Evolutionary conservation across 2,113 vertebrate species (phyloP), one percentile per base, ranked within the genome.

Genomic region (Thamnophis sirtalis): DNA sequence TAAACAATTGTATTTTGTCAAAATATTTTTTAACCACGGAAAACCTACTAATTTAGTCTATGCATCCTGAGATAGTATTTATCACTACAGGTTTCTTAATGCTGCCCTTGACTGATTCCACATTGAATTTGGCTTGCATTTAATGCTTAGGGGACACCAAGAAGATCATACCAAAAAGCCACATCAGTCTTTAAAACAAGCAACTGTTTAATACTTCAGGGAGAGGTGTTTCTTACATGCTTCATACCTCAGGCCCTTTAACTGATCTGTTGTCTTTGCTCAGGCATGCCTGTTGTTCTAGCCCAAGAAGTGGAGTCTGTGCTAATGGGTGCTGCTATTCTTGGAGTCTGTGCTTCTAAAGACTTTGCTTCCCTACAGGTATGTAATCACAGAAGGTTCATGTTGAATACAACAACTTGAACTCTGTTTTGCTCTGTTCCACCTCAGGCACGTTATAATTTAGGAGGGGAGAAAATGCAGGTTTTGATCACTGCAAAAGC

Each of bases 231-330:
- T 88, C 85, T 3, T 88, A 88, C 85, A 56, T 49, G 19, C 51
- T 28, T 3, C 22, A 15, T 89, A 22, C 38, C 94, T 0, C 85
- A 58, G 84, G 91, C 84, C 91, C 84, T 24, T 92, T 97, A 94
- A 97, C 93, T 92, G 43, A 94, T 86, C 26, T 94, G 84, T 96
- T 94, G 11, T 92, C 93, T 96, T 85, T 97, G 92, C 43, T 10
- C 93, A 99, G 99, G 98, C 43, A 95, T 99, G 93, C 98, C 99
- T 55, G 97, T 99, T 63, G 98, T 99, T 93, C 95, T 99, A 95
- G 98, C 99, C 11, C 97, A 97, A 94, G 98, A 99, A 97, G 97
- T 96, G 91, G 99, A 99, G 94, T 98, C 99, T 88, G 99, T 99
- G 90, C 95, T 99, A 91, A 97, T 99, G 92, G 99, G 99, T 38